phyloP scores from a whole-genome alignment of 2,888 invertebrate species.

The Drosophila fulvimacula region DNA sequence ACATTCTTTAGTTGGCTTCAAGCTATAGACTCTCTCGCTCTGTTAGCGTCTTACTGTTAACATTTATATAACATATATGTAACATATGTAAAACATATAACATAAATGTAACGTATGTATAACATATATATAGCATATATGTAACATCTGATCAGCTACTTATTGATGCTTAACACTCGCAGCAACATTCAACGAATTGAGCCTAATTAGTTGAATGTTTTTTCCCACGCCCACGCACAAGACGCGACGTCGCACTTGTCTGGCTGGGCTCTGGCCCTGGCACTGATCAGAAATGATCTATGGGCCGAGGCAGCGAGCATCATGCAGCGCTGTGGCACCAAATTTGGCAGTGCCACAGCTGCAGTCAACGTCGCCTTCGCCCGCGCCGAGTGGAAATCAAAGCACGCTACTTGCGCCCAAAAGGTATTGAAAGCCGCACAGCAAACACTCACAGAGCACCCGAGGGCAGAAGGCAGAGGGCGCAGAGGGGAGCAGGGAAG shows the following conservation, averaged over 20 bases:
- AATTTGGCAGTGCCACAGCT: slow-evolving; percentile 64
- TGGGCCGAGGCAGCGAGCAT: slow-evolving; percentile 41
- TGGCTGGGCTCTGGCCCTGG: slow-evolving; percentile 22
- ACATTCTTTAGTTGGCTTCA: too few species aligned
- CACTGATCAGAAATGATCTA: slow-evolving; percentile 68
- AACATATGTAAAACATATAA: too few species aligned
- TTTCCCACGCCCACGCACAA: slow-evolving; percentile 76
- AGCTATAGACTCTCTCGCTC: too few species aligned
- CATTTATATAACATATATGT: background rate
- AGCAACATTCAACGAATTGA: slow-evolving; percentile 11
- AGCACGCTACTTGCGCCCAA: slow-evolving; percentile 70
- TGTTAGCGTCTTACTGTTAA: background rate
- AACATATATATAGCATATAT: too few species aligned
- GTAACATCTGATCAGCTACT: background rate
- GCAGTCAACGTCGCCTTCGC: slow-evolving; percentile 7
- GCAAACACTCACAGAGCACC: slow-evolving; percentile 37
- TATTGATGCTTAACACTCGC: background rate
- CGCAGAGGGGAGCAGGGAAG: background rate
- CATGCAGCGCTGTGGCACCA: slow-evolving; percentile 57
- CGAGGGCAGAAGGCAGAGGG: background rate
- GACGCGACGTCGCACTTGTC: slow-evolving; percentile 57
- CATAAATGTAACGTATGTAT: too few species aligned
- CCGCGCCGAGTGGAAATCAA: slow-evolving; percentile 53
- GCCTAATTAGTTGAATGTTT: slow-evolving; percentile 63
- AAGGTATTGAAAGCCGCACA: slow-evolving; percentile 53